Evolutionary conservation across 2,113 vertebrate genomes (phyloP).

Genomic region (Coptodon bakossiorum): DNA sequence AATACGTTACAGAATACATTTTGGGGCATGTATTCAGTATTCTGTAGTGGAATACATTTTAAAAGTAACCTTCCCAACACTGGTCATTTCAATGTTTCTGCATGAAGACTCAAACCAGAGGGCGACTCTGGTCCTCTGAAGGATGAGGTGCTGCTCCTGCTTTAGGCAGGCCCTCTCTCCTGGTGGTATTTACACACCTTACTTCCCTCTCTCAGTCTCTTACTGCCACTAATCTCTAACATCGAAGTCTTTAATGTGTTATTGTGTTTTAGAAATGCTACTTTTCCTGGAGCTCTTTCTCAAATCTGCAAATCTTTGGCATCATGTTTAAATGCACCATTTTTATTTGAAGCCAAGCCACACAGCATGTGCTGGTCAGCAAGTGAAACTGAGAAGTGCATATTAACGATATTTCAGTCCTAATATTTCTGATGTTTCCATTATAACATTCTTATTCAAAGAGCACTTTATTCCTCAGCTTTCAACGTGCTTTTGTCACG

Average conservation of each 20-base stretch:
- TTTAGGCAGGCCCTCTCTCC: not conserved
- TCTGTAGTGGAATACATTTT: no score
- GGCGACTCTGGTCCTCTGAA: not conserved
- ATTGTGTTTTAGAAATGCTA: no score
- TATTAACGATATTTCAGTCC: not conserved
- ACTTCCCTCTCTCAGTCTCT: not conserved
- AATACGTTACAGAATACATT: no score
- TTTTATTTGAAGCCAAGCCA: not conserved
- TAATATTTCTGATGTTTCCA: not conserved
- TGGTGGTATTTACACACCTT: not conserved
- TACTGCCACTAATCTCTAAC: not conserved
- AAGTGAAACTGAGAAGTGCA: not conserved
- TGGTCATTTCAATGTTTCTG: no score
- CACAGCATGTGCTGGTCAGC: not conserved
- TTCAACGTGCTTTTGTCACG: not conserved
- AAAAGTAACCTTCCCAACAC: no score
- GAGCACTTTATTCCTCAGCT: not conserved
- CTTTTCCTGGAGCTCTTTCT: not conserved
- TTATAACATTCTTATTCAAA: fast-evolving
- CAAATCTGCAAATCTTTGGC: not conserved
- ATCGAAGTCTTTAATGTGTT: not conserved
- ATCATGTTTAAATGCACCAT: not conserved
- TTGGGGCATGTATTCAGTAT: no score
- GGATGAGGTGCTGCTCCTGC: not conserved
- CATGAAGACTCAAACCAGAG: not conserved